Evolutionary conservation across 2,888 invertebrate genomes (phyloP).

Genomic region (Adelphocoris suturalis): DNA sequence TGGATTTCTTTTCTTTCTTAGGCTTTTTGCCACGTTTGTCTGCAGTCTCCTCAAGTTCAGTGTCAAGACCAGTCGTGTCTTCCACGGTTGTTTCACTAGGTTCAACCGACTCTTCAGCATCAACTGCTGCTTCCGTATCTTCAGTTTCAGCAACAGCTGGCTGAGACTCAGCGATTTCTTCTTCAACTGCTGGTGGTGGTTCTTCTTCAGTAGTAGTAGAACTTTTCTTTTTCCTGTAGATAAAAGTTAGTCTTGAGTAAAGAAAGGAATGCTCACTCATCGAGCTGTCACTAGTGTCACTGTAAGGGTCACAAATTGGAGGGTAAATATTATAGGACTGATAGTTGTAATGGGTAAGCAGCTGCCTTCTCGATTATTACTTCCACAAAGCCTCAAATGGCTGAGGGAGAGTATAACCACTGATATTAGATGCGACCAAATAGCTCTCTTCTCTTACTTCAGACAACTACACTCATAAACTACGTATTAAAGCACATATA

Average conservation of each 20-base stretch:
- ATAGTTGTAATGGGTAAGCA: not conserved
- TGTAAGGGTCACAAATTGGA: not conserved
- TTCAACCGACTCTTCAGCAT: constrained; percentile 78
- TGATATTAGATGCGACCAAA: too few relatives aligned
- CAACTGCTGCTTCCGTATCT: constrained; percentile 78
- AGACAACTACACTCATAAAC: too few relatives aligned
- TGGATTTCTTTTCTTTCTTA: constrained; percentile 65
- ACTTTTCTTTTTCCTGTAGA: constrained; percentile 55
- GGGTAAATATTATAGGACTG: not conserved
- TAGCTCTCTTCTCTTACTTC: too few relatives aligned
- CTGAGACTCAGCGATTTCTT: constrained; percentile 72
- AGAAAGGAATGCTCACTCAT: not conserved
- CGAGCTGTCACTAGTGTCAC: not conserved
- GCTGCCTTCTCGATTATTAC: too few relatives aligned
- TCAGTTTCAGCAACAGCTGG: constrained; percentile 72
- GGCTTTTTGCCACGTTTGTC: constrained; percentile 77
- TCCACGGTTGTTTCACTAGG: constrained; percentile 72
- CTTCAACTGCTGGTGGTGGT: constrained; percentile 75
- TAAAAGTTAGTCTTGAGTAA: not conserved
- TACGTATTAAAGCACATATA: too few relatives aligned
- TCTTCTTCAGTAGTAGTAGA: constrained; percentile 57
- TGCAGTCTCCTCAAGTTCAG: constrained; percentile 79
- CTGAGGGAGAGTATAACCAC: too few relatives aligned
- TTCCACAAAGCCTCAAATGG: too few relatives aligned
- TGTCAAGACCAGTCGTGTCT: constrained; percentile 77